Evolutionary conservation across 2,888 invertebrate genomes (phyloP), one percentile per base, ranked within the genome.

Genomic region (Eupithecia dodoneata): DNA sequence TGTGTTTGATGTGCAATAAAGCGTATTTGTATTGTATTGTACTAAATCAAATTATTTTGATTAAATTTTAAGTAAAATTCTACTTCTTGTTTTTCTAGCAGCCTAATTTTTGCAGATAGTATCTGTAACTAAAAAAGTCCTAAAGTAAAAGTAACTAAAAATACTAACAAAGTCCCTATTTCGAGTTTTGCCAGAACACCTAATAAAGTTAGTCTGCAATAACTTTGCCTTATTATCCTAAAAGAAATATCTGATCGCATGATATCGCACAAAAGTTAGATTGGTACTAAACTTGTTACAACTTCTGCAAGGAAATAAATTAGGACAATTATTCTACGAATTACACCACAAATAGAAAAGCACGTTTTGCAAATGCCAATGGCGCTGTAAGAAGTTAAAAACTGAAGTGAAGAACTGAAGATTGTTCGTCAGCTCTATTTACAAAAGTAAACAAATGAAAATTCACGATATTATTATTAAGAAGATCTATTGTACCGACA

Each of bases 261-360:
- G 80, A 80, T 79, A 74, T 70, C 72, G 9, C 76, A 74, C 70
- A 74, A 79, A 82, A 83, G 78, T 83, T 83, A 83, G 78, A 83
- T 83, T 81, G 79, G 81, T 78, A 72, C 55, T 49, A 65, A 81
- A 82, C 73, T 78, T 75, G 59, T 77, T 77, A 77, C 65, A 81
- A 79, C 73, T 80, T 77, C 76, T 71, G 72, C 75, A 75, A 80
- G 73, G 76, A 78, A 76, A 42, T 30, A 79, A 79, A 74, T 76
- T 75, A 69, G 66, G 65, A 73, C 44, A 72, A 73, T 76, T 70
- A 74, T 74, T 71, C 69, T 47, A 52, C 63, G 52, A 74, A 72
- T 63, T 63, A 63, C 63, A 63, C 63, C 63, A 44, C n/a, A 69
- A 44, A n/a, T 70, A 74, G n/a, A 72, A 75, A 74, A 69, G 65